Evolutionary conservation across 2,888 invertebrate genomes (phyloP), one percentile per base, ranked within the genome.

Genomic region (Drosophila prolongata): DNA sequence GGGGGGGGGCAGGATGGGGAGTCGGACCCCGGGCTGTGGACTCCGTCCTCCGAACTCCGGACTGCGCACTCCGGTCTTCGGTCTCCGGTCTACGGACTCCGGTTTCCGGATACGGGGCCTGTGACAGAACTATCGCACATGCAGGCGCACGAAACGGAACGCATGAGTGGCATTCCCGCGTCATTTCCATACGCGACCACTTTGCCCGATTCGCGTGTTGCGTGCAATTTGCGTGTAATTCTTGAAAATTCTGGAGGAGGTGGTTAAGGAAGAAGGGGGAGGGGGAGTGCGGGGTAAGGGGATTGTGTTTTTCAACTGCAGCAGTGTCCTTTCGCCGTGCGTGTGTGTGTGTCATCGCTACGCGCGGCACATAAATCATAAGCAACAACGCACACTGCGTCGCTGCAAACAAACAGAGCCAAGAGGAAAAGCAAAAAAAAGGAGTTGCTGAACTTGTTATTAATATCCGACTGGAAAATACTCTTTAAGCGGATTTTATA

Each of bases 201-300:
- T 78, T 79, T 16, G 62, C 62, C 54, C 65, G 69, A 65, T 88
- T 84, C 55, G 83, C 83, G 89, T 84, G 83, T 83, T 88, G 83
- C 89, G 83, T 84, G 89, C 83, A 84, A 88, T 84, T 84, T 84
- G 83, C 80, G 89, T 88, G 89, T 88, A 84, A 88, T 88, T 78
- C 80, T 73, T 57, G 73, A 47, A 42, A 49, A 43, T 43, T 49
- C 64, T 50, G 35, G 49, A 52, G 50, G 37, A 49, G 35, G 14
- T 14, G 38, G 14, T 9, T 14, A 97, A 30, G 57, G 95, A n/a
- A 27, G n/a, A n/a, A n/a, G n/a, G n/a, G 14, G 11, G 38, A 43
- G 40, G 35, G 30, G 13, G 35, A 14, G n/a, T n/a, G n/a, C 8
- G 6, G 6, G 34, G n/a, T 4, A 9, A 97, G 57, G 95, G 97